phyloP scores from a whole-genome alignment of 1,140 invertebrate genomes.

The Sinella curviseta region DNA sequence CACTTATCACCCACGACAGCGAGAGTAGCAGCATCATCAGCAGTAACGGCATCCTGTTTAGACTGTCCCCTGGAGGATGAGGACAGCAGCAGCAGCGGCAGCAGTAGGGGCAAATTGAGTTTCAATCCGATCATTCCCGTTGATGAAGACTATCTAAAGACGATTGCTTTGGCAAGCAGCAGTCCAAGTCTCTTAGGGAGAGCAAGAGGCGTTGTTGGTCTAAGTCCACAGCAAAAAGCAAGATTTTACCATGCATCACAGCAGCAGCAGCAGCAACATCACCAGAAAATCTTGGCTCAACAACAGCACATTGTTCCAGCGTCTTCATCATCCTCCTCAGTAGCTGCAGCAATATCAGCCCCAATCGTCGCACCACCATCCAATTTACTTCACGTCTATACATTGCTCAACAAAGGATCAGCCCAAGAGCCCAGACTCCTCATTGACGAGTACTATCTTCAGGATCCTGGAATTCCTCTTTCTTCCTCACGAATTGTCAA shows the following conservation, averaged over 20 bases:
- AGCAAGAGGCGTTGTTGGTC: background rate
- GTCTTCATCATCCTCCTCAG: background rate
- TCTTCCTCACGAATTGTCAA: background rate
- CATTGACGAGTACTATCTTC: background rate
- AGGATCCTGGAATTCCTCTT: background rate
- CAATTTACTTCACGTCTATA: background rate
- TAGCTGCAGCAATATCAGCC: background rate
- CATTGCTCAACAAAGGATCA: slow-evolving; percentile 8
- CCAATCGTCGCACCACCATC: background rate
- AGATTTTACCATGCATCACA: background rate
- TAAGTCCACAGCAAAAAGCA: background rate
- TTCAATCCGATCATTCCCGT: background rate
- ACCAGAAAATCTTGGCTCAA: background rate
- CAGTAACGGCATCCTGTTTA: background rate
- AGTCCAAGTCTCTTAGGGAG: background rate
- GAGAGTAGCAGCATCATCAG: too few relatives aligned
- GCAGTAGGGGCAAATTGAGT: slow-evolving; percentile 6
- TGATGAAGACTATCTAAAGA: background rate
- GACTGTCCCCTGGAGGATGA: background rate
- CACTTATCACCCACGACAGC: too few relatives aligned
- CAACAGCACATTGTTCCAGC: background rate
- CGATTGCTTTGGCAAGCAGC: background rate
- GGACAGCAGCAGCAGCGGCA: too few relatives aligned
- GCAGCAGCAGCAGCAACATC: background rate
- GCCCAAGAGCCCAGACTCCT: too few relatives aligned